Evolutionary conservation across 2,888 invertebrate genomes (phyloP).

Genomic region (Phytoseiulus persimilis): DNA sequence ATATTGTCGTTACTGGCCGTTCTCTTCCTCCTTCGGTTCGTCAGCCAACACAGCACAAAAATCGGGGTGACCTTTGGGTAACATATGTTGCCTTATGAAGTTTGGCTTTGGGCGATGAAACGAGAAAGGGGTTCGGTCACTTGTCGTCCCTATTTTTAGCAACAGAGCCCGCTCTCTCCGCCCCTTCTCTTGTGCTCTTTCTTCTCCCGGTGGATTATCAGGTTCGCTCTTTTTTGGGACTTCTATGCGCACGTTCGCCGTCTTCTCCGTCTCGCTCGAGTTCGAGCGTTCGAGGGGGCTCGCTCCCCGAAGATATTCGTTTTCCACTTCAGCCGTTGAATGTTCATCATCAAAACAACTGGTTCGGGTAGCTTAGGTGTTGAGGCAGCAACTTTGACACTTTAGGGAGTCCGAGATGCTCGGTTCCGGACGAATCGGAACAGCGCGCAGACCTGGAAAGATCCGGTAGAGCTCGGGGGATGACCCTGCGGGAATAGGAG

Average conservation of each 20-base stretch:
- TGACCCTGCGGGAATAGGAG: neutral
- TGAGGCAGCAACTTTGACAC: too few species aligned
- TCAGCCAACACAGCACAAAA: neutral
- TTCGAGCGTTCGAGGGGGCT: too few species aligned
- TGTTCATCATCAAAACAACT: too few species aligned
- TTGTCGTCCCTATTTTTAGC: constrained; percentile 28
- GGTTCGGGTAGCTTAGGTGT: too few species aligned
- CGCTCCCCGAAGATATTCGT: too few species aligned
- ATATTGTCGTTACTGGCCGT: neutral
- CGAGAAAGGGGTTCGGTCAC: neutral
- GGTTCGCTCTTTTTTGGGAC: too few species aligned
- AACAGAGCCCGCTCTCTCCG: neutral
- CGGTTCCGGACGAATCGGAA: too few species aligned
- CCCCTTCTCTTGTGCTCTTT: neutral
- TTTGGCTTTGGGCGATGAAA: constrained; percentile 20
- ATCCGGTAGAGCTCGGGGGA: neutral
- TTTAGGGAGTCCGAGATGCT: too few species aligned
- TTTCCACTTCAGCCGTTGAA: too few species aligned
- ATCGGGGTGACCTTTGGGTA: neutral
- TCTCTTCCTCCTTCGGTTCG: neutral
- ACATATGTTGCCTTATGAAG: constrained; percentile 38
- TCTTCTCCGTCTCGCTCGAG: too few species aligned
- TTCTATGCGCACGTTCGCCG: too few species aligned
- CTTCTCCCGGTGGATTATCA: neutral
- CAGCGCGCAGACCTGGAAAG: neutral